Evolutionary conservation across 2,113 vertebrate species (phyloP).

Genomic region (Camarhynchus parvulus): DNA sequence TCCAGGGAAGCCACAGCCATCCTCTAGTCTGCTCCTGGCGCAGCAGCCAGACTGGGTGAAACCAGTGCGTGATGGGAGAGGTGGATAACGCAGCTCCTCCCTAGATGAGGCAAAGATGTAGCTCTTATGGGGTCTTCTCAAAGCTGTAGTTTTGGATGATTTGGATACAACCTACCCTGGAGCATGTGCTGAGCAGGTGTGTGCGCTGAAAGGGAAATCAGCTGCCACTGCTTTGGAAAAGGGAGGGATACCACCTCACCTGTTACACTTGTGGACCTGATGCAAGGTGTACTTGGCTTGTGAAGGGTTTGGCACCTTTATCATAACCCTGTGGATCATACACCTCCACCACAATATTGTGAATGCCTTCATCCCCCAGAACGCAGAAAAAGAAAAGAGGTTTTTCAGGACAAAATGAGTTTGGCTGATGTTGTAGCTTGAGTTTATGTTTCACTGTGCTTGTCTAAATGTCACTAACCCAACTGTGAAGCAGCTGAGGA

Average conservation of each 20-base stretch:
- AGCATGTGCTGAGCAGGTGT: neutral
- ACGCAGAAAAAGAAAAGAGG: neutral
- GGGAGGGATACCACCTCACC: neutral
- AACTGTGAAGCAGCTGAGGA: neutral
- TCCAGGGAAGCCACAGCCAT: neutral
- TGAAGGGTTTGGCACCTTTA: neutral
- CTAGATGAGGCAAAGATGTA: neutral
- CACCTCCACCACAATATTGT: neutral
- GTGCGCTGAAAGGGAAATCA: neutral
- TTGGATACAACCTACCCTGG: neutral
- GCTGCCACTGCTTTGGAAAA: neutral
- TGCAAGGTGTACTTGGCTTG: fast-evolving
- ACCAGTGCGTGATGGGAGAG: fast-evolving
- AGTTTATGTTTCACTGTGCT: neutral
- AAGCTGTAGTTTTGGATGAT: neutral
- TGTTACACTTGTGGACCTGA: neutral
- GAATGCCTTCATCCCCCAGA: neutral
- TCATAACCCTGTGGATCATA: neutral
- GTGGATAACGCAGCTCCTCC: neutral
- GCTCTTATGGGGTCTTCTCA: neutral
- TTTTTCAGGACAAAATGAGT: neutral
- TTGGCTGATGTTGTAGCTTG: neutral
- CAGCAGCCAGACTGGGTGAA: neutral
- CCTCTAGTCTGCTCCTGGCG: neutral
- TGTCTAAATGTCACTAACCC: neutral